Percentiles rank a stretch among this genome's conserved stretches.
Evolutionary conservation across 2,797 vertebrate species (phyloP).

Genomic region (Phrynocephalus vlangalii): DNA sequence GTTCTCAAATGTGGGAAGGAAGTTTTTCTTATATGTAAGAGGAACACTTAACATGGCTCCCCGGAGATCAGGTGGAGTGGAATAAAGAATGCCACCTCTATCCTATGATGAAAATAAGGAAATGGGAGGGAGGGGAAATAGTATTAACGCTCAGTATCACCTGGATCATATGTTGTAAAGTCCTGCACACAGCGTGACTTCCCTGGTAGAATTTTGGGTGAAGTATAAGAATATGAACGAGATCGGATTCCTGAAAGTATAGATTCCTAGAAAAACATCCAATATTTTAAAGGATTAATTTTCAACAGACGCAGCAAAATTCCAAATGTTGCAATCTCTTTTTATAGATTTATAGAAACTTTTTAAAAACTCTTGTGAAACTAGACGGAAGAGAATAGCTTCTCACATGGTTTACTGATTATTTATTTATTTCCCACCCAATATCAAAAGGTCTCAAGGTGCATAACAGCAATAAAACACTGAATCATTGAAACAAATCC

Average conservation of each 20-base stretch:
- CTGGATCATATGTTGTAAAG: constrained; percentile 66
- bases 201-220: constrained; percentile 86
- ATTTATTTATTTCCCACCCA: neutral
- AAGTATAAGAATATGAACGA: constrained; percentile 95
- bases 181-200: constrained; percentile 78
- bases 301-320: constrained; percentile 28
- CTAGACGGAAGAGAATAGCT: neutral
- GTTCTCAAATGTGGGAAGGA: neutral
- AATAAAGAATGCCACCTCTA: neutral
- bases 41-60: neutral
- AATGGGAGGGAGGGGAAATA: fast-evolving
- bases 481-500: no score
- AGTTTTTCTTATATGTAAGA: neutral
- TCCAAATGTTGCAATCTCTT: neutral
- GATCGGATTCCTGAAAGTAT: constrained; percentile 83
- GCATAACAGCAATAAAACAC: no score
- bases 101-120: neutral
- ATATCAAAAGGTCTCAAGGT: no score
- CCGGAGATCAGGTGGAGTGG: neutral
- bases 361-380: constrained; percentile 3
- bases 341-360: neutral
- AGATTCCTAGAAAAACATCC: constrained; percentile 76
- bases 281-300: constrained; percentile 4
- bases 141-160: constrained; percentile 73
- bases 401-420: neutral